phyloP scores from a whole-genome alignment of 2,113 vertebrate species.

The Eonycteris spelaea region DNA sequence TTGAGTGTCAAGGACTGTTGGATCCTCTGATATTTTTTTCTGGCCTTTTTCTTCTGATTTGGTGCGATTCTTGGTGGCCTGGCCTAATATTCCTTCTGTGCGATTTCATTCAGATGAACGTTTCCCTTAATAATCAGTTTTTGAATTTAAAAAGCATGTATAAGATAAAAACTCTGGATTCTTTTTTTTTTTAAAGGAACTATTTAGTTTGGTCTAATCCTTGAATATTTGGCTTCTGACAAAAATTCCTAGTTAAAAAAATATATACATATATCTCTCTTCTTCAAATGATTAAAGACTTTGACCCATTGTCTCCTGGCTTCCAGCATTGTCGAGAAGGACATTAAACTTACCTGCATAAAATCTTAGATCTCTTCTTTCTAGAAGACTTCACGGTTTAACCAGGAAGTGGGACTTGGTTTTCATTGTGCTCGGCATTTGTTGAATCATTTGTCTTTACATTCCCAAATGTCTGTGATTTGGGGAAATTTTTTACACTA shows the following conservation, averaged over 20 bases:
- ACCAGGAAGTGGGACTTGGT: not conserved
- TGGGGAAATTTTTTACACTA: not conserved
- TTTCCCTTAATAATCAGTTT: not conserved
- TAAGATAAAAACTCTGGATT: not conserved
- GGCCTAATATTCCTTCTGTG: too few species aligned
- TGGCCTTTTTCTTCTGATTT: too few species aligned
- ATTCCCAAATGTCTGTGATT: not conserved
- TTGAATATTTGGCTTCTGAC: not conserved
- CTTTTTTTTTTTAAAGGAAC: rapidly evolving
- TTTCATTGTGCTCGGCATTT: not conserved
- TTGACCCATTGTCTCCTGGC: not conserved
- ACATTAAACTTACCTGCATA: not conserved
- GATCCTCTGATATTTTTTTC: not conserved
- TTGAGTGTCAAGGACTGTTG: too few species aligned
- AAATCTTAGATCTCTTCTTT: not conserved
- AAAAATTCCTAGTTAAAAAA: not conserved
- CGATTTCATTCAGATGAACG: not conserved
- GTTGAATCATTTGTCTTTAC: not conserved
- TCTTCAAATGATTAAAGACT: not conserved
- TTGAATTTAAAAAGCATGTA: too few species aligned
- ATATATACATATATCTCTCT: rapidly evolving
- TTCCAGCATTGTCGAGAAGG: not conserved
- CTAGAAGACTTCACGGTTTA: not conserved
- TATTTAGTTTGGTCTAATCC: not conserved
- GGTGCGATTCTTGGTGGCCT: not conserved